A percentile compares a stretch with the other conserved stretches of the same genome.
phyloP scores from a whole-genome alignment of 1,140 invertebrate genomes.

The Centruroides vittatus region DNA sequence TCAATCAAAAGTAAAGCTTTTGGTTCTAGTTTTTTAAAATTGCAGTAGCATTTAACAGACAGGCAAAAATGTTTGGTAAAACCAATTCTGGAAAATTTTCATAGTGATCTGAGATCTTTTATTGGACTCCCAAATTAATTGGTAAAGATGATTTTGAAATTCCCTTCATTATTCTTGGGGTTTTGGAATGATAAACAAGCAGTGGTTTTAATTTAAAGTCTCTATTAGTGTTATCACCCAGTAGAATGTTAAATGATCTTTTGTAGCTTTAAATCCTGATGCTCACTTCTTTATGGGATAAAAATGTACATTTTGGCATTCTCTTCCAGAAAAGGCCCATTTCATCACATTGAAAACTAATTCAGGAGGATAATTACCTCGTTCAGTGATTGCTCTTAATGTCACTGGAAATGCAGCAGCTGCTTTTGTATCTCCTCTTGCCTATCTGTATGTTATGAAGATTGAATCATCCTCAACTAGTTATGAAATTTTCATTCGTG shows the following conservation, averaged over 20 bases:
- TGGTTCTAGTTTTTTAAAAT: conserved; percentile 4
- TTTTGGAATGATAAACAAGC: too few relatives aligned
- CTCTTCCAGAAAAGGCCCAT: conserved; percentile 32
- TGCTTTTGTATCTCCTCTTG: neutral
- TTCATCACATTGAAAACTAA: conserved; percentile 32
- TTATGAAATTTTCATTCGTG: neutral
- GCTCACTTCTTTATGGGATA: conserved; percentile 25
- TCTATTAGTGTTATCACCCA: conserved; percentile 28
- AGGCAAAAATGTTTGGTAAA: conserved; percentile 13
- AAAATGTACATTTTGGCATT: conserved; percentile 30
- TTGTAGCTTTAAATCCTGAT: conserved; percentile 29
- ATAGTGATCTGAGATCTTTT: conserved; percentile 29
- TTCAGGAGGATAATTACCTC: conserved; percentile 23
- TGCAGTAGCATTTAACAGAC: conserved; percentile 8
- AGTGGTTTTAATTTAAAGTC: too few relatives aligned
- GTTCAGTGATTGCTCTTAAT: conserved; percentile 21
- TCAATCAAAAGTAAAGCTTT: conserved; percentile 16
- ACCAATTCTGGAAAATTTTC: conserved; percentile 27
- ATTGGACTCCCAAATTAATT: conserved; percentile 29
- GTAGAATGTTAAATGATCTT: conserved; percentile 32
- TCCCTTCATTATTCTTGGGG: conserved; percentile 26
- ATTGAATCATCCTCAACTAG: neutral
- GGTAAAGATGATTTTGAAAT: conserved; percentile 24
- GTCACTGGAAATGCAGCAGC: conserved; percentile 15
- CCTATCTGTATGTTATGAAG: conserved; percentile 6